A percentile compares a stretch with the other conserved stretches of the same genome.
These are phyloP conservation scores for Tachycineta bicolor DNA, from an alignment of 2,113 vertebrate genomes.

Conservation along the genomic window DNA sequence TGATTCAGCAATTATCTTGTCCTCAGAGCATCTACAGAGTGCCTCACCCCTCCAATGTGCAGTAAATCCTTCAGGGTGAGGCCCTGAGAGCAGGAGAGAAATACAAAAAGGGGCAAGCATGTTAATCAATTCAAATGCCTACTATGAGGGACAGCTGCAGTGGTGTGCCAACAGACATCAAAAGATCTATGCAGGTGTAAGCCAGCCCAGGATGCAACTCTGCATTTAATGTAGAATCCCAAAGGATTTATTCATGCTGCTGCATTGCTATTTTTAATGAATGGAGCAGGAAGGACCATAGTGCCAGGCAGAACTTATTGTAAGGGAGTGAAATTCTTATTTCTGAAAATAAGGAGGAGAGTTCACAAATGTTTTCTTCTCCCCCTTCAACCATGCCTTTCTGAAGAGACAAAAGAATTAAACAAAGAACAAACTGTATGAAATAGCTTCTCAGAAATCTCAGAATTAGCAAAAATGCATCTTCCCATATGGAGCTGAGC, in stretches of 20 bases:
- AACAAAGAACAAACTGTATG: neutral
- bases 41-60: neutral
- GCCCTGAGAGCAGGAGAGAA: neutral
- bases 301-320: neutral
- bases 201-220: neutral
- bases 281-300: neutral
- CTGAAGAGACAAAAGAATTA: neutral
- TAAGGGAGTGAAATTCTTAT: neutral
- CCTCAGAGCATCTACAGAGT: neutral
- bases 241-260: constrained; percentile 10
- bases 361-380: neutral
- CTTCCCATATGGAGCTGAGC: neutral
- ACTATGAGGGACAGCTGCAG: neutral
- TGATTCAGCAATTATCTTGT: constrained; percentile 27
- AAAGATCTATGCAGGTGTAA: constrained; percentile 36
- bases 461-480: neutral
- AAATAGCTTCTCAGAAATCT: neutral
- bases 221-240: constrained; percentile 46
- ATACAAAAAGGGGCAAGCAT: neutral
- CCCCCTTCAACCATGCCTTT: neutral
- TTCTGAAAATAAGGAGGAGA: neutral
- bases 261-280: constrained; percentile 53
- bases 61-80: constrained; percentile 33
- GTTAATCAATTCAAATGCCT: constrained; percentile 42
- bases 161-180: constrained; percentile 23